Conservation (phyloP, 2,113 vertebrate species). For the Phaethornis superciliosus region DNA sequence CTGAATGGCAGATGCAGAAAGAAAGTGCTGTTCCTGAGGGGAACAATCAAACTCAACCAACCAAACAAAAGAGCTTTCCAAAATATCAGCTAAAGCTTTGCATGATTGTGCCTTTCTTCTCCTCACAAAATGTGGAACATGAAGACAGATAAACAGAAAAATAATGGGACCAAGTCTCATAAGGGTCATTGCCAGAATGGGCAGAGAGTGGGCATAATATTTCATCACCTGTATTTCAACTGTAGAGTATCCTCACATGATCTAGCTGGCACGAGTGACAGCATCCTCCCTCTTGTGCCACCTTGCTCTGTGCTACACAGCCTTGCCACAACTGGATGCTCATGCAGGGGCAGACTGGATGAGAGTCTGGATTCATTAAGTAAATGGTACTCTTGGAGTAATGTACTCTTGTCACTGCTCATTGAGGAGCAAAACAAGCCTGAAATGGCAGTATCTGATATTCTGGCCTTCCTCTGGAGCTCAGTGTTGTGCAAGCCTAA, state of each 20-base stretch:
- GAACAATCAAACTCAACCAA: neutral
- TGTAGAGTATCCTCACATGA: no score
- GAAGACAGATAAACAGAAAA: neutral
- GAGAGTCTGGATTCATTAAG: neutral
- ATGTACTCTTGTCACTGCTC: accelerated
- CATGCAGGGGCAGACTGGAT: neutral
- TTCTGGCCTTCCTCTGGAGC: neutral
- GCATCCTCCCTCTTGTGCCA: neutral
- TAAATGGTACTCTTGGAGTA: neutral
- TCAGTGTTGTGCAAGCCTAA: neutral
- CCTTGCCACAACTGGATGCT: neutral
- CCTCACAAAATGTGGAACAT: neutral
- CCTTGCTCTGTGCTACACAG: neutral
- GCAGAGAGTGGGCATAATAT: neutral
- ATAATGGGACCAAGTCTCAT: neutral
- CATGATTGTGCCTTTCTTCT: neutral
- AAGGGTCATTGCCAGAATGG: neutral
- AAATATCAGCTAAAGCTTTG: neutral
- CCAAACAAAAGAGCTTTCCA: neutral
- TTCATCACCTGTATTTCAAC: neutral
- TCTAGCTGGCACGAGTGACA: accelerated
- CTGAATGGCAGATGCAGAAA: neutral
- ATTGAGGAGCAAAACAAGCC: neutral
- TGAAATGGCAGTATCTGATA: neutral
- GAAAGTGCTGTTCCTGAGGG: neutral